Evolutionary conservation across 1,140 invertebrate species (phyloP), one percentile per base, ranked within the genome.

Genomic region (Zaprionus capensis): DNA sequence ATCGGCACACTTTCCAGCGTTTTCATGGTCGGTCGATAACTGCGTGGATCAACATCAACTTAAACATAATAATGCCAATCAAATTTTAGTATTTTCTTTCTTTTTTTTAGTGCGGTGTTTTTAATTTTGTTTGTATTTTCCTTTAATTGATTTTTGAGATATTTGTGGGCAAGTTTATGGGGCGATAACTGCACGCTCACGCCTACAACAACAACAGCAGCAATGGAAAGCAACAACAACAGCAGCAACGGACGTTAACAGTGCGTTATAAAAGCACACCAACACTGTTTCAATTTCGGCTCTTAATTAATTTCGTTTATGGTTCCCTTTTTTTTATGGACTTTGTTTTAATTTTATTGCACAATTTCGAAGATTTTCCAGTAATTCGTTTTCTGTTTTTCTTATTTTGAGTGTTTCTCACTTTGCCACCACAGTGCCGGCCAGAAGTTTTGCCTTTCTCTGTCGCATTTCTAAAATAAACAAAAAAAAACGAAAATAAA

Each of bases 101-200:
- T 15, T 15, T n/a, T 41, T 51, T 24, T 22, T 51, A 51, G 5
- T 22, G 4, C 22, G 17, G 9, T 51, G 14, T 22, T 51, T 20
- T 20, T 56, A 57, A 34, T 78, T 85, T 67, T 53, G 75, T 58
- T 65, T 70, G 15, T 70, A 62, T 65, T 76, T 64, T 66, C 63
- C 36, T 80, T 69, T 78, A 88, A 80, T 87, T 80, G 73, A 83
- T 78, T 88, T 87, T 49, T 70, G 31, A 53, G 80, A 82, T 83
- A 65, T 69, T 46, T 82, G 68, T 64, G 61, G 63, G 56, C 73
- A 31, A 70, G 61, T 77, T 80, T 80, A 53, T 66, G 59, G 49
- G 61, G 61, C 75, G 79, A 72, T 78, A 72, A 70, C 74, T 83
- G 70, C 80, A 87, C 58, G 53, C 67, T 56, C 80, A 80, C 68